A percentile compares a stretch with the other conserved stretches of the same genome.
These are phyloP conservation scores for Labia minor DNA, from an alignment of 2,888 invertebrate genomes.

Conservation along the genomic window DNA sequence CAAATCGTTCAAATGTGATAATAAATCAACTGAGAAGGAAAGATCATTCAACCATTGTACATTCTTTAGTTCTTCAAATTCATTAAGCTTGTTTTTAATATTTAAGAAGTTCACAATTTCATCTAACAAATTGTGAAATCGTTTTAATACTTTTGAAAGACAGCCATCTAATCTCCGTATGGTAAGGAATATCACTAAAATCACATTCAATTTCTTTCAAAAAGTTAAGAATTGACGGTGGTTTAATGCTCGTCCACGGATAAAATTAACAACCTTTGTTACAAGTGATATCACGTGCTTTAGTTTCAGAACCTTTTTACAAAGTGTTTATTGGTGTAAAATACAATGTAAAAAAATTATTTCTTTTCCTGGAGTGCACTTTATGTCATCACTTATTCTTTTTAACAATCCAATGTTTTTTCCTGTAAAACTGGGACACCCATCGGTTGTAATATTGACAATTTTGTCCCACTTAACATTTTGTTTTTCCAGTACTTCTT, in stretches of 20 bases:
- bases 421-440: slow-evolving; percentile 14
- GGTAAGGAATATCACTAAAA: slow-evolving; percentile 22
- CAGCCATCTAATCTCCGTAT: slow-evolving; percentile 25
- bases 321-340: slow-evolving; percentile 16
- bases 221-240: slow-evolving; percentile 14
- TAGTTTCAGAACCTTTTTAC: slow-evolving; percentile 24
- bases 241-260: slow-evolving; percentile 16
- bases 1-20: slow-evolving; percentile 21
- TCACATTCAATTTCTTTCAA: slow-evolving; percentile 21
- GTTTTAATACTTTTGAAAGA: slow-evolving; percentile 23
- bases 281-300: slow-evolving; percentile 25
- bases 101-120: slow-evolving; percentile 30
- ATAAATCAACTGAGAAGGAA: slow-evolving; percentile 21
- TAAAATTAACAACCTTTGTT: slow-evolving; percentile 15
- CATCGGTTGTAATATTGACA: slow-evolving; percentile 2
- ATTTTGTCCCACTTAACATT: background rate
- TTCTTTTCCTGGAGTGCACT: slow-evolving; percentile 22
- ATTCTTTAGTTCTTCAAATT: slow-evolving; percentile 22
- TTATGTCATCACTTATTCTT: slow-evolving; percentile 20
- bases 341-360: slow-evolving; percentile 18
- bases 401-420: background rate
- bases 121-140: slow-evolving; percentile 27
- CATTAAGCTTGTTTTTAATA: slow-evolving; percentile 17
- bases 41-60: slow-evolving; percentile 20
- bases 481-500: background rate